Percentiles rank a stretch among this genome's conserved stretches.
These are phyloP conservation scores for Homalodisca vitripennis DNA, from an alignment of 1,140 invertebrate species.

Conservation along the genomic window DNA sequence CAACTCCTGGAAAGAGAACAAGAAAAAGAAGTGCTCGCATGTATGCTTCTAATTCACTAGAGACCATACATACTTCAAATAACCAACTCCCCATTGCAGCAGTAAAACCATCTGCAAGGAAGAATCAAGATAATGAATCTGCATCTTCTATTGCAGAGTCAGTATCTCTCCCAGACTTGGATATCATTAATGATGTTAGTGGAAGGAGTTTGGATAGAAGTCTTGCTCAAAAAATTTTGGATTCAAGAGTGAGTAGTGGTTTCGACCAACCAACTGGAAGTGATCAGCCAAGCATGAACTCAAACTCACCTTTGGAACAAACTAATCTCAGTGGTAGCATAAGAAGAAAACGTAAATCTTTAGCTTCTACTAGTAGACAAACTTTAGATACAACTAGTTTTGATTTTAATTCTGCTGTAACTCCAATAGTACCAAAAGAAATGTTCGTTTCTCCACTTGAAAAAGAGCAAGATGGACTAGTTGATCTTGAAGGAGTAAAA, in stretches of 20 bases:
- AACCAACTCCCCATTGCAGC: neutral
- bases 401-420: neutral
- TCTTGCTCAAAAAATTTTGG: neutral
- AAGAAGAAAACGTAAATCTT: neutral
- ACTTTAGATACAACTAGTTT: neutral
- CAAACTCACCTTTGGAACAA: neutral
- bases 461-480: neutral
- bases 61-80: neutral
- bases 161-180: neutral
- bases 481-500: neutral
- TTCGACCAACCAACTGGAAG: neutral
- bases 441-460: neutral
- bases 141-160: neutral
- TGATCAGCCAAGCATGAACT: neutral
- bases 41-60: neutral
- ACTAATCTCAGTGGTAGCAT: neutral
- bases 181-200: neutral
- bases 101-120: neutral
- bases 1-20: neutral
- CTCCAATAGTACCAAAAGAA: neutral
- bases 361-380: neutral
- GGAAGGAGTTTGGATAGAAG: neutral
- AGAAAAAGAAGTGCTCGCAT: neutral
- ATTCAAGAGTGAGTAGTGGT: neutral
- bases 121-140: neutral